Evolutionary conservation across 37 sponge, comb jelly and placozoan species (phyloP), one percentile per base, ranked within the genome.

Genomic region (Haliclona indistincta): DNA sequence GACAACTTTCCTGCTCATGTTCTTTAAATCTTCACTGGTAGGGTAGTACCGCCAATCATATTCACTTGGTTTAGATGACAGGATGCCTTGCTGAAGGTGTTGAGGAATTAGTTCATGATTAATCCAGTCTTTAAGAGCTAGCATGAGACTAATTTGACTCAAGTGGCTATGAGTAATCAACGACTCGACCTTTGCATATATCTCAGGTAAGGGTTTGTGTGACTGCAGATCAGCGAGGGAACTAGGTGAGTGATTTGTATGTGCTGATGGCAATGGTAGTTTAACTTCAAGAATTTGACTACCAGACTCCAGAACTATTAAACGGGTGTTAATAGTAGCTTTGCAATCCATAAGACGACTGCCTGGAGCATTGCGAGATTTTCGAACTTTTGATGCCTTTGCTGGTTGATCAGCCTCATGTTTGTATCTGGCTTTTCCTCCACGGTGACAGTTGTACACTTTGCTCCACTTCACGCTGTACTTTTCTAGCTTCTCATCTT

Each of bases 1-100:
- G 53, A 71, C 39, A 2, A 71, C 53, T 29, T 33, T 23, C 39
- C 37, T 71, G 15, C 37, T 71, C 39, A 66, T 66, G 42, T 66
- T 66, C 22, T 41, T 17, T n/a, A 71, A 23, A 33, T 71, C 72
- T 49, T 71, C 72, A 33, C 34, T 38, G 22, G 72, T 71, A 52
- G 72, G 72, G 36, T 71, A 53, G 72, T 71, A 71, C 10, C 72
- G 72, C 22, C 72, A 28, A 30, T 71, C 72, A 71, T 71, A 53
- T 37, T 53, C 72, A 23, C 53, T 47, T 23, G 72, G 72, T 29
- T 22, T 53, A 19, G 53, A 20, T 10, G 54, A 32, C 36, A 71
- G 53, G 22, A 30, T 23, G 4, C 72, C 72, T 71, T 71, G 54
- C 34, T 36, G 34, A 47, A 71, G 32, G 55, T 71, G 72, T 19